A percentile compares a stretch with the other conserved stretches of the same genome.
Conservation (phyloP, 1,140 invertebrate species). For the Elysia chlorotica region DNA sequence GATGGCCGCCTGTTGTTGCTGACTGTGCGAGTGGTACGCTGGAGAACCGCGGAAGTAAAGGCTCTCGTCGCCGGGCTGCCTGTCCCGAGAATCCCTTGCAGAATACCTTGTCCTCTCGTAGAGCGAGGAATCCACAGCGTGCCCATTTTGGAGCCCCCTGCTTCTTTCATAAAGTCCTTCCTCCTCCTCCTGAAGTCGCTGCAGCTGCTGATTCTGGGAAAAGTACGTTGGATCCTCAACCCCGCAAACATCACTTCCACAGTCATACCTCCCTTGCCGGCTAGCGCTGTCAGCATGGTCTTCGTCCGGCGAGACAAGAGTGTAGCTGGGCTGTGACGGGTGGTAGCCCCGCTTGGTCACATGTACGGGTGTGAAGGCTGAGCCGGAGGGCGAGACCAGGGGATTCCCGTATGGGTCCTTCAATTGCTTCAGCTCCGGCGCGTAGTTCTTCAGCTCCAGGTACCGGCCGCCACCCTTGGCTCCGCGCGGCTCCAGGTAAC, state of each 20-base stretch:
- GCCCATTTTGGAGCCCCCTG: too few species aligned
- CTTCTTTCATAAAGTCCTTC: too few species aligned
- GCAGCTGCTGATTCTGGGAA: background rate
- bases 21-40: background rate
- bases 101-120: conserved; percentile 11
- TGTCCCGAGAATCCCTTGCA: background rate
- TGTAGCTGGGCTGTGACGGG: conserved; percentile 1
- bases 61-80: background rate
- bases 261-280: background rate
- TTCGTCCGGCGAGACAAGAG: conserved; percentile 8
- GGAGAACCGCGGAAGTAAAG: background rate
- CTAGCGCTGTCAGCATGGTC: background rate
- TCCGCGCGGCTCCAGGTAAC: conserved; percentile 31
- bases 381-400: conserved; percentile 4
- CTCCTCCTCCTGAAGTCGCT: too few species aligned
- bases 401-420: conserved; percentile 11
- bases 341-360: conserved; percentile 12
- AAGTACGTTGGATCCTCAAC: background rate
- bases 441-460: conserved; percentile 30
- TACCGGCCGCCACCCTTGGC: conserved; percentile 20
- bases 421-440: conserved; percentile 25
- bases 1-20: background rate
- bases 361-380: conserved; percentile 5
- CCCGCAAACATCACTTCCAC: background rate
- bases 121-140: background rate